Percentiles rank a stretch among this genome's conserved stretches.
These are phyloP conservation scores for Nothocercus nigrocapillus DNA, from an alignment of 2,113 vertebrate species.

Conservation along the genomic window DNA sequence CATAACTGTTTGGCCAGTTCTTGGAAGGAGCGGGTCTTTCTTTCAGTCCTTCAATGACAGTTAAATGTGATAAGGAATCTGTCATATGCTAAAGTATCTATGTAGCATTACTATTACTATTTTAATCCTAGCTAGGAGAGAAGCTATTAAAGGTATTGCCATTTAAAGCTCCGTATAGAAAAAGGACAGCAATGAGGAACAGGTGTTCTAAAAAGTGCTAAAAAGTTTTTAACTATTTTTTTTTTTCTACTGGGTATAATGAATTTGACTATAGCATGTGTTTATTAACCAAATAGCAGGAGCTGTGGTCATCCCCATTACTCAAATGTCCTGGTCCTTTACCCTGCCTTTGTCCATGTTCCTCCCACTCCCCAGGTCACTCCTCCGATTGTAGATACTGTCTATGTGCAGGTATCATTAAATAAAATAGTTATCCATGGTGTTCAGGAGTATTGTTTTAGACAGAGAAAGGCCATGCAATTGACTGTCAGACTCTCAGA, in stretches of 20 bases:
- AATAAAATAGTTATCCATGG: not conserved
- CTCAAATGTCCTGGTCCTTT: not conserved
- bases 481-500: not conserved
- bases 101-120: not conserved
- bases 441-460: not conserved
- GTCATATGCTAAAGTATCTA: not conserved
- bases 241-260: not conserved
- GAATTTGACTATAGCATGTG: not conserved
- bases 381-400: not conserved
- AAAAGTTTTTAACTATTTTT: not conserved
- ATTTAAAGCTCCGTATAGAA: not conserved
- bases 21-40: not conserved
- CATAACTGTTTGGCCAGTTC: not conserved
- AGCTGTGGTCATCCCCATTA: fast-evolving
- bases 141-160: not conserved
- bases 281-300: not conserved
- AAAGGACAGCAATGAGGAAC: not conserved
- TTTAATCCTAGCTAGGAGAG: not conserved
- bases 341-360: not conserved
- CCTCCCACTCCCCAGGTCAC: not conserved
- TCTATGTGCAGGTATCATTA: not conserved
- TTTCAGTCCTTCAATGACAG: fast-evolving
- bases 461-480: not conserved
- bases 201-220: not conserved
- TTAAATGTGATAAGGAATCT: not conserved